These are phyloP conservation scores for Sitodiplosis mosellana DNA, from an alignment of 1,140 invertebrate genomes.

Conservation along the genomic window DNA sequence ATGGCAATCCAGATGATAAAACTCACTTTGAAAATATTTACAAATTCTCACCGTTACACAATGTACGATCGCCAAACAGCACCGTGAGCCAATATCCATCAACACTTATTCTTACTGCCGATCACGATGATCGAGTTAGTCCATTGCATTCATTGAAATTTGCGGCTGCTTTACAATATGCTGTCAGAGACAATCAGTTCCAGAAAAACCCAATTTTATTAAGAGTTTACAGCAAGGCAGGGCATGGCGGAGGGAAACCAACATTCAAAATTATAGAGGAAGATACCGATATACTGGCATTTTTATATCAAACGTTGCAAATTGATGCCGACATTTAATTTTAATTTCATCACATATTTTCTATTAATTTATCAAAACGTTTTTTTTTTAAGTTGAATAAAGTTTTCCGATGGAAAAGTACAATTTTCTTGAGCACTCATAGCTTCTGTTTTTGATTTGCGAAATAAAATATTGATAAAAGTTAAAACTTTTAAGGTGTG, in stretches of 20 bases:
- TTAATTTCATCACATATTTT: no score
- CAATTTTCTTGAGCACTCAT: no score
- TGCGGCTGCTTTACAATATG: slow-evolving; percentile 76
- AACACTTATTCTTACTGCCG: slow-evolving; percentile 76
- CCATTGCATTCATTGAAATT: slow-evolving; percentile 92
- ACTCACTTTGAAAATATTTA: slow-evolving; percentile 76
- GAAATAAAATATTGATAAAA: no score
- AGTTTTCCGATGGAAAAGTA: no score
- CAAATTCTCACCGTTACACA: slow-evolving; percentile 92
- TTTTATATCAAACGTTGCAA: slow-evolving; percentile 59
- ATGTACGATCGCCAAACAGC: slow-evolving; percentile 49
- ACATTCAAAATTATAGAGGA: slow-evolving; percentile 69
- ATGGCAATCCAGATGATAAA: slow-evolving; percentile 74
- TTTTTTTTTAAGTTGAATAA: no score
- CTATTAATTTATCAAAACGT: no score
- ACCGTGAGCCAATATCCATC: slow-evolving; percentile 64
- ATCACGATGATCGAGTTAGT: slow-evolving; percentile 96
- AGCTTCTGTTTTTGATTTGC: no score
- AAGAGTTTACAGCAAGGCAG: slow-evolving; percentile 83
- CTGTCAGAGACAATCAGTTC: slow-evolving; percentile 35
- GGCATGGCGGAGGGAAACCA: slow-evolving; percentile 91
- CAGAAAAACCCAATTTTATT: slow-evolving; percentile 81
- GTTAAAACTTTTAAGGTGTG: no score
- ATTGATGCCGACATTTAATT: no score
- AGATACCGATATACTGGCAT: slow-evolving; percentile 68